Evolutionary conservation across 2,888 invertebrate genomes (phyloP).

Genomic region (Octodonta nipae): DNA sequence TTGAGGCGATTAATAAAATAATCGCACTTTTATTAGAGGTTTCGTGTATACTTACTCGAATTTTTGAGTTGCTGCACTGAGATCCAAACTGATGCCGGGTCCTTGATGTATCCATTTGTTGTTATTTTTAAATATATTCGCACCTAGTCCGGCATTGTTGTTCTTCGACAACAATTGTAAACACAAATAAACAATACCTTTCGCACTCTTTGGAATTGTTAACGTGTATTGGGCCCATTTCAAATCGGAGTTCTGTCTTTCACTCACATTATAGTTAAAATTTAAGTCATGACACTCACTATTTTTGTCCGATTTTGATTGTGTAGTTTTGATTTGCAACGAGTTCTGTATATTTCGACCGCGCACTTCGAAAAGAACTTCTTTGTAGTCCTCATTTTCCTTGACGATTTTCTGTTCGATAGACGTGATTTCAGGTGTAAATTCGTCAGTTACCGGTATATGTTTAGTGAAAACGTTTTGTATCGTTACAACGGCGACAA

Average conservation of each 20-base stretch:
- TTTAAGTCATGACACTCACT: constrained; percentile 23
- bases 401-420: constrained; percentile 14
- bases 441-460: constrained; percentile 11
- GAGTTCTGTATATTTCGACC: constrained; percentile 27
- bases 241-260: constrained; percentile 17
- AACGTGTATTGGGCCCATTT: constrained; percentile 24
- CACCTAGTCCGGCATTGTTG: constrained; percentile 36
- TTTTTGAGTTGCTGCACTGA: no score
- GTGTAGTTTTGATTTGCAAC: constrained; percentile 26
- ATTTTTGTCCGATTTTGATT: constrained; percentile 22
- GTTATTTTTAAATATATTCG: constrained; percentile 28
- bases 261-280: constrained; percentile 23
- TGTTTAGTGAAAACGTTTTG: constrained; percentile 7
- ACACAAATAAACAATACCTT: constrained; percentile 30
- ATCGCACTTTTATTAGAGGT: no score
- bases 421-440: constrained; percentile 21
- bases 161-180: constrained; percentile 22
- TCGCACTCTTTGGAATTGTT: constrained; percentile 23
- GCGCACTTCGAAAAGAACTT: constrained; percentile 28
- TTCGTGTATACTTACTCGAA: no score
- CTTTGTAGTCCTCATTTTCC: constrained; percentile 23
- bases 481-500: constrained; percentile 16
- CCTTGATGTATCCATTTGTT: constrained; percentile 42
- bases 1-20: no score
- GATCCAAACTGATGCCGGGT: constrained; percentile 33